Evolutionary conservation across 1,140 invertebrate species (phyloP), one percentile per base, ranked within the genome.

Genomic region (Drosophila repleta): DNA sequence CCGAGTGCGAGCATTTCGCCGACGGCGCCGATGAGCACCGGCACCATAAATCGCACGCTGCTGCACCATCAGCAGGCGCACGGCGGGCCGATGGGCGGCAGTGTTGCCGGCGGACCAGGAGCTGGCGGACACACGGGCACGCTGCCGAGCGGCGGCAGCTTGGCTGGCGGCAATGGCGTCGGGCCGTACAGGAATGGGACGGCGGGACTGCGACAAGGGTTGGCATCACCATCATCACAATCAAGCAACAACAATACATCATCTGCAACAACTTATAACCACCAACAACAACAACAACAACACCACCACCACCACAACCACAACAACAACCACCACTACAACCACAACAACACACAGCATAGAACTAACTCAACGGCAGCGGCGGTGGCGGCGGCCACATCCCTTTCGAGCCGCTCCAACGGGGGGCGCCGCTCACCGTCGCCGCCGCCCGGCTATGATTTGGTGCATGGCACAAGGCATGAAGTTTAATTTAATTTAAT

Each of bases 391-490:
- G 35, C 70, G 53, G 64, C 51, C 55, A 52, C 62, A 57, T 48
- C 46, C 29, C 45, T 72, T 70, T 73, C 45, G 74, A 58, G 41
- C 56, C 43, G 43, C 46, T 64, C 60, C 51, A 43, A 56, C 8
- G 65, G 62, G 35, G 61, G 79, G 39, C 79, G 74, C 26, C 75
- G 83, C 48, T 81, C 85, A 60, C 83, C 91, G 78, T 90, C 91
- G 67, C 91, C 91, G 65, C 91, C 91, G 84, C 91, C 91, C 60
- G 90, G 82, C 76, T 92, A 92, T 90, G 90, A 92, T 90, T 81
- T 92, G 91, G 91, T 92, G 91, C 91, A 92, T 92, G 91, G 90
- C 90, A 90, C 87, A 90, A 92, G 91, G 91, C 91, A 92, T 92
- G 91, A 90, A 63, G 79, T 90, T 90, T 91, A 60, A 90, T 81